Evolutionary conservation across 2,888 invertebrate genomes (phyloP).

Genomic region (Limnephilus marmoratus): DNA sequence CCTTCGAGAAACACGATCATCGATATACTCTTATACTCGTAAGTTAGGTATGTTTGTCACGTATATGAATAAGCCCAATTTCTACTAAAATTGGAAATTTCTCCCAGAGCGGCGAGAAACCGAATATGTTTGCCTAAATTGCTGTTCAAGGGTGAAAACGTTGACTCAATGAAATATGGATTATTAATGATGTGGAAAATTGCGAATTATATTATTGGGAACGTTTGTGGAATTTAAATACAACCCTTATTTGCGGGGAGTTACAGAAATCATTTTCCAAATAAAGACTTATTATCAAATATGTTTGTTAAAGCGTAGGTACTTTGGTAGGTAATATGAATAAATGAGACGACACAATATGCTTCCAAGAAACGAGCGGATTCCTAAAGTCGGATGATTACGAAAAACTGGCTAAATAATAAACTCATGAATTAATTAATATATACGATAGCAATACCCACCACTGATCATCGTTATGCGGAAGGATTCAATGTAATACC

Average conservation of each 20-base stretch:
- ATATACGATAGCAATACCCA: background rate
- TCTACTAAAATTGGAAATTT: background rate
- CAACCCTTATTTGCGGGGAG: background rate
- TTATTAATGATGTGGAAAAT: slow-evolving; percentile 2
- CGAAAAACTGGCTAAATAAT: background rate
- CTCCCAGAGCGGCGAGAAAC: background rate
- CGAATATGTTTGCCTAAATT: background rate
- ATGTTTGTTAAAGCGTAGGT: background rate
- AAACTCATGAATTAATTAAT: background rate
- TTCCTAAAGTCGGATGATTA: no score
- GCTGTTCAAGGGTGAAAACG: background rate
- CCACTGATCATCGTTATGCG: background rate
- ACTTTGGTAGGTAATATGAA: background rate
- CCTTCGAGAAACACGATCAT: background rate
- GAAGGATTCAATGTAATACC: background rate
- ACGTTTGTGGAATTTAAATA: background rate
- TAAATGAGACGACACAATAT: background rate
- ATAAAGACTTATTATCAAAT: background rate
- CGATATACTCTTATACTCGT: background rate
- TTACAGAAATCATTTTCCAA: background rate
- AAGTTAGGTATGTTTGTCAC: background rate
- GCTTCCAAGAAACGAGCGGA: background rate
- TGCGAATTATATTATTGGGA: background rate
- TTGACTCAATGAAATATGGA: background rate
- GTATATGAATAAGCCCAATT: background rate